Base-by-base conservation (phyloP, 2,113 vertebrate genomes). In the Dasyurus viverrinus region DNA sequence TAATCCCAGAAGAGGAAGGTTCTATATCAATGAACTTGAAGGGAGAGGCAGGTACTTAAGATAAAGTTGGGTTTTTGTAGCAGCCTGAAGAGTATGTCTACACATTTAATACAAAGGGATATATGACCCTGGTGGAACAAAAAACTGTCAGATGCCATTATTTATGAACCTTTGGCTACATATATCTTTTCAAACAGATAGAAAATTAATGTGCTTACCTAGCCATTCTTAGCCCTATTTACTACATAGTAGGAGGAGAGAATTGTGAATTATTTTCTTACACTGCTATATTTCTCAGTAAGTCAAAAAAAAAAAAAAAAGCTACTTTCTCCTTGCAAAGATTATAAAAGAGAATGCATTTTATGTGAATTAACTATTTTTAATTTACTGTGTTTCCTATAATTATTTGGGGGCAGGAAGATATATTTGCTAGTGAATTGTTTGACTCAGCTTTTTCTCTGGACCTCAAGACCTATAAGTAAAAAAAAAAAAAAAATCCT, bases 141-240 rank as follows among this genome's bases (percentile, higher is more conserved):
- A 53, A 1, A 14, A 7, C 1, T 89, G 52, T 46, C 57, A 91
- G 76, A 91, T 6, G 22, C 2, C 53, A 19, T 96, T 53, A 57
- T 47, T 91, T 96, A 92, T 89, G 92, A 91, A 76, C 2, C 11
- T 92, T 23, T 0, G 57, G 76, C 3, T 27, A 42, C 23, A 90
- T 93, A 91, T 76, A 53, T 68, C 92, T 91, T 95, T 94, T 57
- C 91, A 95, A 94, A 23, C 23, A 92, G 55, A 68, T 93, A 89
- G 94, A 93, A 90, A 90, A 90, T 48, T 47, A 52, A 90, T 90
- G 89, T 47, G n/a, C 47, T 16, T 55, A 19, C 24, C 22, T 26
- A 16, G 42, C 42, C 92, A 0, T 91, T 93, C 46, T 92, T 93
- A 24, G 47, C 47, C 53, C 92, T 16, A 91, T 55, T 96, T 92